These are phyloP conservation scores for Gastrophysa polygoni DNA, from an alignment of 2,888 invertebrate species.

Conservation along the genomic window DNA sequence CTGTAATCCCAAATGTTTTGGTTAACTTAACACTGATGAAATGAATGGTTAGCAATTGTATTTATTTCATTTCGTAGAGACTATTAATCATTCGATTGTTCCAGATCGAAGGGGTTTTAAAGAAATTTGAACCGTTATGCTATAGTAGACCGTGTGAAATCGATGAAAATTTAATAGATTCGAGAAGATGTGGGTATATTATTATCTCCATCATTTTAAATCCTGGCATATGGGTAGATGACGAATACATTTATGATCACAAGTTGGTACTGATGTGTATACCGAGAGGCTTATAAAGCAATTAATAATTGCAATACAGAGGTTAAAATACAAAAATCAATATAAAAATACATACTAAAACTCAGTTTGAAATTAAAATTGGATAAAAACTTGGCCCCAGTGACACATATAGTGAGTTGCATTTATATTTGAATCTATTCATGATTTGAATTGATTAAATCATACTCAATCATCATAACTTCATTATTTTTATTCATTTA, in stretches of 20 bases:
- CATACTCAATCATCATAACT: too few species aligned
- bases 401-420: too few species aligned
- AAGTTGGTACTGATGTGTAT: too few species aligned
- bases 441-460: too few species aligned
- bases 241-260: background rate
- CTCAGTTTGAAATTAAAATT: too few species aligned
- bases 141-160: slow-evolving; percentile 37
- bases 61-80: slow-evolving; percentile 39
- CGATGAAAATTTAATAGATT: slow-evolving; percentile 35
- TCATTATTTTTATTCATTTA: too few species aligned
- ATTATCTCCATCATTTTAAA: background rate
- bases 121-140: slow-evolving; percentile 42
- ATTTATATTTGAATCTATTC: too few species aligned
- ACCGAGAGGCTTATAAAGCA: too few species aligned
- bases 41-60: slow-evolving; percentile 26
- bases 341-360: too few species aligned
- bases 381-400: too few species aligned
- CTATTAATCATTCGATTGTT: slow-evolving; percentile 50
- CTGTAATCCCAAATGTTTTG: slow-evolving; percentile 56
- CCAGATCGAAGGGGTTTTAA: slow-evolving; percentile 34
- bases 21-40: slow-evolving; percentile 49
- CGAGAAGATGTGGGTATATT: slow-evolving; percentile 33
- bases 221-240: background rate
- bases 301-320: too few species aligned
- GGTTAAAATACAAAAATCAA: too few species aligned